A percentile compares a stretch with the other conserved stretches of the same genome.
These are phyloP conservation scores for Neocrepidodera transversa DNA, from an alignment of 2,888 invertebrate genomes.

Conservation along the genomic window DNA sequence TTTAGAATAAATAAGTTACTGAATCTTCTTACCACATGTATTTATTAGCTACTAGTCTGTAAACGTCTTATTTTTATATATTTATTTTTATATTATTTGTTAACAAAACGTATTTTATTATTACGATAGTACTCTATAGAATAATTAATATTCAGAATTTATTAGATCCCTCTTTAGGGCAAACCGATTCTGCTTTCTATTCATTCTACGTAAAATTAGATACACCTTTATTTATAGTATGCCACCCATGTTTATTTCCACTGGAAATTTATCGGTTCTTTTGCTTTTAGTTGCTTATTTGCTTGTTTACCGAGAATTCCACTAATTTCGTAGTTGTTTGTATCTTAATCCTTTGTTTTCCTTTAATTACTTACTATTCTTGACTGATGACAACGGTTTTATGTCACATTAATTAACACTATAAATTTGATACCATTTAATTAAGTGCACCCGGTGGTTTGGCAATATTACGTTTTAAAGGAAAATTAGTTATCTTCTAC, in stretches of 20 bases:
- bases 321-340: conserved; percentile 12
- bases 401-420: not conserved
- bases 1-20: too few relatives aligned
- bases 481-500: too few relatives aligned
- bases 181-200: not conserved
- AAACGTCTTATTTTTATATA: too few relatives aligned
- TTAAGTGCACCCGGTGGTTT: too few relatives aligned
- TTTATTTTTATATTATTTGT: too few relatives aligned
- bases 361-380: conserved; percentile 6
- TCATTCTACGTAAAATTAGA: conserved; percentile 29
- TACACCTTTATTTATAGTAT: conserved; percentile 35
- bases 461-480: too few relatives aligned
- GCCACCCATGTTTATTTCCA: conserved; percentile 26
- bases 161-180: too few relatives aligned
- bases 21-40: too few relatives aligned
- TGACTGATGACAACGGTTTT: not conserved
- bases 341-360: conserved; percentile 16
- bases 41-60: too few relatives aligned
- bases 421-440: not conserved
- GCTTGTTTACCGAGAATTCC: conserved; percentile 13
- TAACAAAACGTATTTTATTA: too few relatives aligned
- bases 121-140: too few relatives aligned
- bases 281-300: conserved; percentile 18
- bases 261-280: conserved; percentile 24
- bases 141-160: too few relatives aligned